A percentile compares a stretch with the other conserved stretches of the same genome.
phyloP scores from a whole-genome alignment of 2,797 vertebrate genomes.

The Coregonus sp. region DNA sequence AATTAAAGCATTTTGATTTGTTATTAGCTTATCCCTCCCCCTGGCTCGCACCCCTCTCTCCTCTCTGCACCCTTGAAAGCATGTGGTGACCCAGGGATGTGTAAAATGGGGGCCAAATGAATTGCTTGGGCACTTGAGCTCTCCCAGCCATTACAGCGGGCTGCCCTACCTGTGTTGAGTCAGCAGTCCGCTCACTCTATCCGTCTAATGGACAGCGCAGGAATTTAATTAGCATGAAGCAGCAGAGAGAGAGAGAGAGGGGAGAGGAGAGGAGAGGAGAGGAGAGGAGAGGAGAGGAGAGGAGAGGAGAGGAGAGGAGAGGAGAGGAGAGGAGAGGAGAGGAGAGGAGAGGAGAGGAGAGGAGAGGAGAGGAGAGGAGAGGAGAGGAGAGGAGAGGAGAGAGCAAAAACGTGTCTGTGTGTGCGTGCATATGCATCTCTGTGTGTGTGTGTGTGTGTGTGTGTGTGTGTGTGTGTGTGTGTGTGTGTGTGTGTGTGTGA shows the following conservation, averaged over 20 bases:
- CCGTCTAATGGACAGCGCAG: constrained; percentile 96
- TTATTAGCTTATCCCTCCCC: constrained; percentile 58
- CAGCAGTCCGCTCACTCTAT: constrained; percentile 91
- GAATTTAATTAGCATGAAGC: constrained; percentile 99
- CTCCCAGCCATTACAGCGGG: constrained; percentile 81
- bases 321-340: constrained; percentile 2
- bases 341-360: constrained; percentile 21
- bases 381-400: constrained; percentile 7
- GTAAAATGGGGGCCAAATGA: constrained; percentile 74
- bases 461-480: constrained; percentile 27
- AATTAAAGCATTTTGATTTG: constrained; percentile 65
- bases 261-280: no score
- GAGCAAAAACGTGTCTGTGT: no score
- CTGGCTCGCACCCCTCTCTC: constrained; percentile 1
- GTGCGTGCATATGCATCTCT: no score
- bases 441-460: constrained; percentile 19
- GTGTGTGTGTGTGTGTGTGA: constrained; percentile 23
- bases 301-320: constrained; percentile 21
- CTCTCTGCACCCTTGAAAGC: constrained; percentile 72
- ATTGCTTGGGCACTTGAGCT: constrained; percentile 73
- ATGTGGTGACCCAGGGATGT: constrained; percentile 74
- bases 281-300: constrained; percentile 29
- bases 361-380: constrained; percentile 30
- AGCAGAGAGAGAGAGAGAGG: constrained; percentile 71
- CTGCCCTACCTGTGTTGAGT: constrained; percentile 97